phyloP scores from a whole-genome alignment of 1,140 invertebrate species.

The Akabosia matsudoensis region DNA sequence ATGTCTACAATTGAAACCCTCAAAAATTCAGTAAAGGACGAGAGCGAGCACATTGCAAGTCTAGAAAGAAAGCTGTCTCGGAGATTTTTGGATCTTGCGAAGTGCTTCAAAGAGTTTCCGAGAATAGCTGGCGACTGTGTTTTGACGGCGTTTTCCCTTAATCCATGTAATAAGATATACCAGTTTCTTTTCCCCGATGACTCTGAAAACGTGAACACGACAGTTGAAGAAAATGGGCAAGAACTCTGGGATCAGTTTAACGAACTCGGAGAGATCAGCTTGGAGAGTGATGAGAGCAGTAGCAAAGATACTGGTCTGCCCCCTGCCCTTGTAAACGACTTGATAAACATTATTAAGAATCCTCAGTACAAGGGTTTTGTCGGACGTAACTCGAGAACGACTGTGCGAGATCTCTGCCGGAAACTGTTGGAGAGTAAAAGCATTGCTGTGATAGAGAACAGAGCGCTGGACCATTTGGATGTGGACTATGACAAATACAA shows the following conservation, averaged over 20 bases:
- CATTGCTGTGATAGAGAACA: constrained; percentile 5
- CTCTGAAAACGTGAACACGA: background rate
- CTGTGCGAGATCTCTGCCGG: background rate
- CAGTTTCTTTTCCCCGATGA: constrained; percentile 12
- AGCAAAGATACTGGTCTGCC: background rate
- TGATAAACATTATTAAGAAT: background rate
- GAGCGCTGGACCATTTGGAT: constrained; percentile 14
- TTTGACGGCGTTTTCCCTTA: constrained; percentile 29
- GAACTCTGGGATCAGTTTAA: background rate
- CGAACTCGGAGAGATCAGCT: background rate
- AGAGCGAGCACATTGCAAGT: background rate
- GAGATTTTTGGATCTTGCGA: background rate
- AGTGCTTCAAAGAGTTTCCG: background rate
- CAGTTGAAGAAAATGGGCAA: background rate
- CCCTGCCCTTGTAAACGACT: background rate
- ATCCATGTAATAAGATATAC: constrained; percentile 16
- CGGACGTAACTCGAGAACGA: background rate
- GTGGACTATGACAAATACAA: constrained; percentile 29
- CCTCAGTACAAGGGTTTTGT: constrained; percentile 2
- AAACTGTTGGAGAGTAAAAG: background rate
- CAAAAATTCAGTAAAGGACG: background rate
- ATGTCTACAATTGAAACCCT: background rate
- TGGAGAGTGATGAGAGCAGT: background rate
- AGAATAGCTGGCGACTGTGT: background rate
- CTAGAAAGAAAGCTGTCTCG: constrained; percentile 5